Percentiles rank a stretch among this genome's conserved stretches.
Conservation (phyloP, 2,113 vertebrate genomes). For the Buteo buteo region DNA sequence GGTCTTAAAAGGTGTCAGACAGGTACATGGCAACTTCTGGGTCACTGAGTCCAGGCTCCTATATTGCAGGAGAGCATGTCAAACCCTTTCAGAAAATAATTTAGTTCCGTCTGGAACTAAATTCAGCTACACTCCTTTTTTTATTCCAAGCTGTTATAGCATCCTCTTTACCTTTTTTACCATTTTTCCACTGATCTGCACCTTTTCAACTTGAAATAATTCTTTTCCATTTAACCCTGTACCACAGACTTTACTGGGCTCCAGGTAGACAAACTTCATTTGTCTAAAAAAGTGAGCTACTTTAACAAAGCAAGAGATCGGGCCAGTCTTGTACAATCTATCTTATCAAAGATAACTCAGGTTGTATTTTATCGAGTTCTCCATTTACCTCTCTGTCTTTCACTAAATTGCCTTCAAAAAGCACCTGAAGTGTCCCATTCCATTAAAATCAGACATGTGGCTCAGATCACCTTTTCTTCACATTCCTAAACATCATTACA, state of each 20-base stretch:
- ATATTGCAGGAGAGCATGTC: not conserved
- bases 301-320: not conserved
- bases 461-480: not conserved
- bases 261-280: not conserved
- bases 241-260: not conserved
- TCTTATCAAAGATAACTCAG: not conserved
- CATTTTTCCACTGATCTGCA: not conserved
- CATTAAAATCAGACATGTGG: not conserved
- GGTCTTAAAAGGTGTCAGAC: not conserved
- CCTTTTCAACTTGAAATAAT: not conserved
- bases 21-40: not conserved
- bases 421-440: not conserved
- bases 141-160: not conserved
- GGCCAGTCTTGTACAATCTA: not conserved
- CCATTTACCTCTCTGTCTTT: not conserved
- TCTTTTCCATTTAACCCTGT: not conserved
- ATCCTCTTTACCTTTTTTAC: not conserved
- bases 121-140: not conserved
- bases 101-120: not conserved
- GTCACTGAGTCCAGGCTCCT: not conserved
- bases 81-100: not conserved
- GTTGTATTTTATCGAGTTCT: not conserved
- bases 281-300: not conserved
- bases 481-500: not conserved
- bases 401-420: not conserved